A percentile compares a stretch with the other conserved stretches of the same genome.
phyloP scores from a whole-genome alignment of 2,113 vertebrate species.

The Bambusicola thoracicus region DNA sequence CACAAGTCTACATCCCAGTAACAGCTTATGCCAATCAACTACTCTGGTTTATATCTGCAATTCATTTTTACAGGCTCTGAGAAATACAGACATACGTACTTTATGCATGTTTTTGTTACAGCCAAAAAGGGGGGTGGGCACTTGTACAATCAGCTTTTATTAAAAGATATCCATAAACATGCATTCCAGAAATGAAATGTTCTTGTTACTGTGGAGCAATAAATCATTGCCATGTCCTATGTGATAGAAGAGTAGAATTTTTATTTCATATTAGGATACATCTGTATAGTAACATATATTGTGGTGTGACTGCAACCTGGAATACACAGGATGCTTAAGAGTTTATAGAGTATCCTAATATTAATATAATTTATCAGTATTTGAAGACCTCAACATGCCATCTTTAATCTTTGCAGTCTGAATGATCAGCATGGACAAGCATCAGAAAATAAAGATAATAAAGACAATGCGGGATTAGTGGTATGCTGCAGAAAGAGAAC shows the following conservation, averaged over 20 bases:
- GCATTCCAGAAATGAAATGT: neutral
- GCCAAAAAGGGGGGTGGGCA: neutral
- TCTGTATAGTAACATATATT: neutral
- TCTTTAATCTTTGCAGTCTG: conserved; percentile 7
- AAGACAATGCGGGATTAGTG: conserved; percentile 50
- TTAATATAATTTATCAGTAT: conserved; percentile 24
- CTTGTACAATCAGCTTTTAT: conserved; percentile 8
- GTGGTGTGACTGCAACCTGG: neutral
- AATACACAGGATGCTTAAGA: neutral
- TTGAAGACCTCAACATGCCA: neutral
- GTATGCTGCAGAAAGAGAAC: conserved; percentile 52
- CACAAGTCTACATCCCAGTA: neutral
- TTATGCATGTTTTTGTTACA: conserved; percentile 3
- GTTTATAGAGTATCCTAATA: neutral
- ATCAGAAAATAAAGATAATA: conserved; percentile 61
- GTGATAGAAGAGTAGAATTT: conserved; percentile 2
- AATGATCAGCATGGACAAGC: conserved; percentile 22
- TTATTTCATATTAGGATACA: neutral
- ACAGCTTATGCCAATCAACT: neutral
- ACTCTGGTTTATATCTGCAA: neutral
- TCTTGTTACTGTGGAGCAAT: neutral
- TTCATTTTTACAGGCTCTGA: conserved; percentile 15
- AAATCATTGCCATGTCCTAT: conserved; percentile 2
- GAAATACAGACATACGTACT: neutral
- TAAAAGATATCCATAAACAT: conserved; percentile 3